phyloP scores from a whole-genome alignment of 2,113 vertebrate genomes.

The Siniperca chuatsi region DNA sequence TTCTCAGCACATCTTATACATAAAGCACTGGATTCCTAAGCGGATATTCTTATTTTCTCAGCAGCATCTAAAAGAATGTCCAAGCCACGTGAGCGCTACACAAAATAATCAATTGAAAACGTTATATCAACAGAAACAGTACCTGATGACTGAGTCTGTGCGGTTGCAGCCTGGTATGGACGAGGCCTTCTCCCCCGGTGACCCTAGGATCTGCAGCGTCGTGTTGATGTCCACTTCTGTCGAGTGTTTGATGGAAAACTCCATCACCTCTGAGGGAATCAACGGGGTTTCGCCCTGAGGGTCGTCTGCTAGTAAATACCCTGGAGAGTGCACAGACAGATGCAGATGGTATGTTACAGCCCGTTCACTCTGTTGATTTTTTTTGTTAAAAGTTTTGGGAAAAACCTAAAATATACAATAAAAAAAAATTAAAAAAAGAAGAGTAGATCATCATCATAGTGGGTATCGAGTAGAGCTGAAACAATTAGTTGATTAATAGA shows the following conservation, averaged over 20 bases:
- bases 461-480: neutral
- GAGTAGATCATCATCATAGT: neutral
- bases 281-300: constrained; percentile 98
- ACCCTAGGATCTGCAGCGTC: constrained; percentile 97
- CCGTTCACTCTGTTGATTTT: neutral
- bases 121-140: constrained; percentile 45
- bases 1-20: neutral
- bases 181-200: constrained; percentile 97
- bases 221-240: constrained; percentile 98
- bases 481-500: neutral
- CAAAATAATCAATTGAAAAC: neutral
- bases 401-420: neutral
- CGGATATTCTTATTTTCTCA: neutral
- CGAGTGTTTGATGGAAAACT: constrained; percentile 98
- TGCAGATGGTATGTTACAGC: neutral
- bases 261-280: constrained; percentile 99
- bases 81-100: neutral
- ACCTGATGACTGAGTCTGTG: constrained; percentile 99
- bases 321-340: constrained; percentile 79
- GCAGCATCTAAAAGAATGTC: neutral
- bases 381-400: neutral
- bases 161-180: constrained; percentile 98
- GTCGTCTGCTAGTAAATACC: constrained; percentile 98
- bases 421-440: too few species aligned
- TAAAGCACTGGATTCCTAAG: neutral